Conservation (phyloP, 2,888 invertebrate genomes). For the Mythimna pallens region DNA sequence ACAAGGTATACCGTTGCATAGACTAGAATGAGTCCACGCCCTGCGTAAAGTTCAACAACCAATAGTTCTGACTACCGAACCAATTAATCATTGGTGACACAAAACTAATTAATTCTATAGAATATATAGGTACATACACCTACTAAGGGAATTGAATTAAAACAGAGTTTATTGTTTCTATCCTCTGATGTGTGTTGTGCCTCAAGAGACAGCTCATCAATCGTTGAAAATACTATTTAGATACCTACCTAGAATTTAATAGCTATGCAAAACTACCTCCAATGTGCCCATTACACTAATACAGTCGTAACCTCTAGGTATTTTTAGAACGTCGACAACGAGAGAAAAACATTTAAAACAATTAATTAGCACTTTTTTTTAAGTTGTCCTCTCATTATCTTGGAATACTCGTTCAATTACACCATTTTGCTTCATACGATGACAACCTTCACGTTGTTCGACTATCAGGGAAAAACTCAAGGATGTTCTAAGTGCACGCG, state of each 20-base stretch:
- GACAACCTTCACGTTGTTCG: constrained; percentile 43
- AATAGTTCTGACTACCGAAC: too few species aligned
- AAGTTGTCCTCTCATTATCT: constrained; percentile 35
- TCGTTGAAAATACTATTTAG: too few species aligned
- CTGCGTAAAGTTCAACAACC: constrained; percentile 13
- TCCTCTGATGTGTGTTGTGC: too few species aligned
- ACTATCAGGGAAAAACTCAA: constrained; percentile 31
- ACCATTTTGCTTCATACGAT: constrained; percentile 16
- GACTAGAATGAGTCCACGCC: neutral
- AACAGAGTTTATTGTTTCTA: neutral
- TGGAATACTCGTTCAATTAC: constrained; percentile 23
- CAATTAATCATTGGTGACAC: neutral
- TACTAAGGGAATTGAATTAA: too few species aligned
- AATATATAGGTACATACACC: neutral
- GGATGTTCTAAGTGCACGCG: constrained; percentile 7
- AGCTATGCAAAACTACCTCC: neutral
- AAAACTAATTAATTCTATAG: neutral
- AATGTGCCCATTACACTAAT: neutral
- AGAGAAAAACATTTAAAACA: constrained; percentile 7
- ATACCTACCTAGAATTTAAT: neutral
- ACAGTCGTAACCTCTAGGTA: neutral
- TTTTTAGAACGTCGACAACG: constrained; percentile 10
- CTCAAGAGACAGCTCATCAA: too few species aligned
- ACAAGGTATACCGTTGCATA: neutral
- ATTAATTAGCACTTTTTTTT: constrained; percentile 27